phyloP scores from a whole-genome alignment of 2,888 invertebrate species.

The Hyppa rectilinea region DNA sequence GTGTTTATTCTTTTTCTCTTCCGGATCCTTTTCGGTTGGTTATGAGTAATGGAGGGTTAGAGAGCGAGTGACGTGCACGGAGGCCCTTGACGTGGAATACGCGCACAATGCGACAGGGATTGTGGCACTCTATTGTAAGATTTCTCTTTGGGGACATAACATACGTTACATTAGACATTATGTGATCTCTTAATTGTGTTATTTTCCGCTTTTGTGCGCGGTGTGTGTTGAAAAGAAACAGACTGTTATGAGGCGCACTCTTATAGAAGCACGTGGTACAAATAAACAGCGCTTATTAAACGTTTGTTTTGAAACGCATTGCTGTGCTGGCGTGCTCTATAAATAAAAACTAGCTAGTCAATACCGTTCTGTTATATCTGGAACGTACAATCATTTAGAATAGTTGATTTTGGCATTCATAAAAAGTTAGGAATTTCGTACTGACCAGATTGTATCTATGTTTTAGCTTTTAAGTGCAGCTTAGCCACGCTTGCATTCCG shows the following conservation, averaged over 20 bases:
- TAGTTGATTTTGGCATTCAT: neutral
- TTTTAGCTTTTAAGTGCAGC: slow-evolving; percentile 18
- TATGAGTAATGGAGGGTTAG: slow-evolving; percentile 84
- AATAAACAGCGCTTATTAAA: neutral
- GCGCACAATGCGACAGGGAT: slow-evolving; percentile 78
- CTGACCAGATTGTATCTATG: neutral
- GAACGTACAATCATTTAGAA: neutral
- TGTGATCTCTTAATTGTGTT: slow-evolving; percentile 58
- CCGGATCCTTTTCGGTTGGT: slow-evolving; percentile 79
- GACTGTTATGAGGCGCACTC: neutral
- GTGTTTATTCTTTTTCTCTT: slow-evolving; percentile 84
- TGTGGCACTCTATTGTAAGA: slow-evolving; percentile 75
- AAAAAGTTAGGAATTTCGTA: slow-evolving; percentile 1
- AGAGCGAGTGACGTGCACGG: slow-evolving; percentile 77
- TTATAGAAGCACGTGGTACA: neutral
- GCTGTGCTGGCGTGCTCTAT: neutral
- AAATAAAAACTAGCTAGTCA: neutral
- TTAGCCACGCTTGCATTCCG: neutral
- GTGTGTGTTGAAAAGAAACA: neutral
- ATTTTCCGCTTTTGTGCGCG: slow-evolving; percentile 20
- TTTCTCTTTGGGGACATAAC: slow-evolving; percentile 66
- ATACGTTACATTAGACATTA: slow-evolving; percentile 51
- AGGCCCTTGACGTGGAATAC: slow-evolving; percentile 78
- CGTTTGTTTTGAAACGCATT: neutral
- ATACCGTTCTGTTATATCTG: neutral